These are phyloP conservation scores for Rhinopithecus roxellana DNA, from an alignment of 2,113 vertebrate genomes.

Conservation along the genomic window DNA sequence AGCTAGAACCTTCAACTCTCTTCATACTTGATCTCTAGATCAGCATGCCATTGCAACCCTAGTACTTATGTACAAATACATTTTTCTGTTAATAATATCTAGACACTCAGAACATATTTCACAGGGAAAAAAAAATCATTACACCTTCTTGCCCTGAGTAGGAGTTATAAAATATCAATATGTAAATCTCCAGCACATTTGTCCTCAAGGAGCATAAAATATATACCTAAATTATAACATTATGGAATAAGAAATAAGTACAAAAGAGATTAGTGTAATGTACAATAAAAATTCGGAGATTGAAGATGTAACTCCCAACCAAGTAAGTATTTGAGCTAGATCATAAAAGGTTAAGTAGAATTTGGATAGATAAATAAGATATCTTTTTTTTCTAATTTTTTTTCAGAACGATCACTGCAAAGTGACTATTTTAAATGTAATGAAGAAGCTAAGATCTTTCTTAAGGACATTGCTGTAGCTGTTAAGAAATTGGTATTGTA, in stretches of 20 bases:
- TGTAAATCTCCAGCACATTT: background rate
- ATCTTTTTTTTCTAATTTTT: slow-evolving; percentile 57
- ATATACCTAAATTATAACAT: background rate
- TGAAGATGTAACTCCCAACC: background rate
- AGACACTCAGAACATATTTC: background rate
- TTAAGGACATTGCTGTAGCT: slow-evolving; percentile 81
- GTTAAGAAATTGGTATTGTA: slow-evolving; percentile 84
- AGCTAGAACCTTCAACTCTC: background rate
- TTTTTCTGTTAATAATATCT: background rate
- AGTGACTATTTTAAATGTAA: slow-evolving; percentile 81
- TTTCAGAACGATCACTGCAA: slow-evolving; percentile 83
- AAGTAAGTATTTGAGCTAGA: background rate
- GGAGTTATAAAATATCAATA: background rate
- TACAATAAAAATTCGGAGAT: slow-evolving; percentile 1
- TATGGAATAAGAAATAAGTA: background rate
- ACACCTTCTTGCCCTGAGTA: background rate
- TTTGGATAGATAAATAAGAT: slow-evolving; percentile 1
- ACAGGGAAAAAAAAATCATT: background rate
- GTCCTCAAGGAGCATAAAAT: slow-evolving; percentile 15
- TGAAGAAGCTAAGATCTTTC: slow-evolving; percentile 82
- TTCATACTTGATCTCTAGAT: background rate
- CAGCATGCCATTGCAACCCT: background rate
- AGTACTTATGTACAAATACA: background rate
- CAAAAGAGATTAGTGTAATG: slow-evolving; percentile 12
- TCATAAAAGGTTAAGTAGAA: background rate